A percentile compares a stretch with the other conserved stretches of the same genome.
Conservation (phyloP, 2,888 invertebrate genomes). For the Abscondita cerata region DNA sequence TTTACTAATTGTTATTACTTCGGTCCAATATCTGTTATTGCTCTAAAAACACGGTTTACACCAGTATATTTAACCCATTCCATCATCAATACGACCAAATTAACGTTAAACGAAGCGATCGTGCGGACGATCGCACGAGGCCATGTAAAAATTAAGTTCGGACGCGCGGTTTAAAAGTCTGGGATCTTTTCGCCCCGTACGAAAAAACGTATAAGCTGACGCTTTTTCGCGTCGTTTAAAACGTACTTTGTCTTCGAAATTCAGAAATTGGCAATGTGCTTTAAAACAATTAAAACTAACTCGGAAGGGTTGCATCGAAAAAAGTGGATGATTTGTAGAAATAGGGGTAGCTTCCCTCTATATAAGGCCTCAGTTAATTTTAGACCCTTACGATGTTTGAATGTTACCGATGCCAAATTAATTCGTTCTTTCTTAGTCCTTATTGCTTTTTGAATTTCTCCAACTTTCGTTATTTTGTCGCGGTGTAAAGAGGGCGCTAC, state of each 20-base stretch:
- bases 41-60: constrained; percentile 28
- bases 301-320: constrained; percentile 52
- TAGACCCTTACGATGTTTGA: constrained; percentile 37
- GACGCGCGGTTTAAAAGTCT: too few relatives aligned
- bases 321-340: constrained; percentile 55
- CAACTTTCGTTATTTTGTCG: neutral
- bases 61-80: constrained; percentile 9
- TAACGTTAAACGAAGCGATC: too few relatives aligned
- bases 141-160: too few relatives aligned
- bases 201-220: too few relatives aligned
- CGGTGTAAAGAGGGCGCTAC: constrained; percentile 1
- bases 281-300: constrained; percentile 56
- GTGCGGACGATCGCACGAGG: too few relatives aligned
- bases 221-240: constrained; percentile 17
- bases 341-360: constrained; percentile 49
- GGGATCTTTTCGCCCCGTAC: too few relatives aligned
- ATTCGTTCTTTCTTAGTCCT: constrained; percentile 20
- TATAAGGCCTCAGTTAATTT: constrained; percentile 41
- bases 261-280: constrained; percentile 56
- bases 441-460: neutral
- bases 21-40: constrained; percentile 37
- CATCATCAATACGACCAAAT: neutral
- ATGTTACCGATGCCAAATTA: constrained; percentile 28
- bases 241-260: constrained; percentile 40
- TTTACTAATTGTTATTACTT: constrained; percentile 37